Evolutionary conservation across 2,113 vertebrate species (phyloP).

Genomic region (Ceyx cyanopectus): DNA sequence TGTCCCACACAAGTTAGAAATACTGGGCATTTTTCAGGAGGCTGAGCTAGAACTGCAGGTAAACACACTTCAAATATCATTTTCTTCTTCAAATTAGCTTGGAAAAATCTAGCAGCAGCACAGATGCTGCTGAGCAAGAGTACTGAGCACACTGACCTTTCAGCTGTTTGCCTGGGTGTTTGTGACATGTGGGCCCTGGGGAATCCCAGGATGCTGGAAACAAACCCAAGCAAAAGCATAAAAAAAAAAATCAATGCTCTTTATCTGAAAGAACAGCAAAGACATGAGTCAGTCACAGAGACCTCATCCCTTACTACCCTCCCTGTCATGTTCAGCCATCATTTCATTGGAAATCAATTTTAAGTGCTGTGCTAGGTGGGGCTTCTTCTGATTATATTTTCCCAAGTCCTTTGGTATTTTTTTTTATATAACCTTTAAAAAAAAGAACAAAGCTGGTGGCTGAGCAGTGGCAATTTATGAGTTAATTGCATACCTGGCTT

Average conservation of each 20-base stretch:
- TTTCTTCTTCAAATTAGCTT: background rate
- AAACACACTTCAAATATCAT: background rate
- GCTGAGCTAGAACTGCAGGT: background rate
- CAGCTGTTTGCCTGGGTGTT: background rate
- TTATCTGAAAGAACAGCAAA: constrained; percentile 42
- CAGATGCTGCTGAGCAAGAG: background rate
- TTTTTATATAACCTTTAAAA: background rate
- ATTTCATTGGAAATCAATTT: constrained; percentile 54
- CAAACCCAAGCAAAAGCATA: background rate
- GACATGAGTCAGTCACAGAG: constrained; percentile 19
- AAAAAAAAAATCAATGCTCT: constrained; percentile 57
- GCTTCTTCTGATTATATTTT: background rate
- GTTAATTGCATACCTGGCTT: background rate
- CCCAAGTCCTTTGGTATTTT: background rate
- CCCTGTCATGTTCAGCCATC: background rate
- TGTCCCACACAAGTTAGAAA: background rate
- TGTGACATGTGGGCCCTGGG: background rate
- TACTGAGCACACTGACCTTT: background rate
- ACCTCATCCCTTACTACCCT: background rate
- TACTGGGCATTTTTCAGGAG: background rate
- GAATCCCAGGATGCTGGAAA: background rate
- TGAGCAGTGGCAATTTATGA: background rate
- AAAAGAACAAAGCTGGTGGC: background rate
- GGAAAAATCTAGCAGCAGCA: background rate
- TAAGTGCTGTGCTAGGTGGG: constrained; percentile 10